Base-by-base conservation (phyloP, 2,113 vertebrate species). In the Cebidichthys violaceus region DNA sequence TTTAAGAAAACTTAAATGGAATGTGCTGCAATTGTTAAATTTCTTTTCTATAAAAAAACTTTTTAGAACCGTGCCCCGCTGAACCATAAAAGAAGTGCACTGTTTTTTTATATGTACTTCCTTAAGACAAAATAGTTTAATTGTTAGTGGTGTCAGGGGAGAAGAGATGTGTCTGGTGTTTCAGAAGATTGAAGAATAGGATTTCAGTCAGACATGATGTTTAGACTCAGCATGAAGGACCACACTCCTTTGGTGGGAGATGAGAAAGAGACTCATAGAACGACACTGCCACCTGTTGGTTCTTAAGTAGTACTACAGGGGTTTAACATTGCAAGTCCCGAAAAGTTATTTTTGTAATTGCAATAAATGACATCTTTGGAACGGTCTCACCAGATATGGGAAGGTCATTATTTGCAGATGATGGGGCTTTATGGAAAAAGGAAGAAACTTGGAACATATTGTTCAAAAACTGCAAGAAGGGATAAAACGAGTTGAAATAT, bases 261-360 rank as follows among this genome's bases (percentile, higher is more conserved):
- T 20, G 13, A 54, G 52, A 29, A 52, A 17, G 31, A 45, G 41
- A 50, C 29, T 50, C 47, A 75, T 14, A 39, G 82, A 69, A 20
- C 70, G 77, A 86, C 31, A 90, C 75, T 92, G 88, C 70, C 80
- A 81, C 29, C 88, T 81, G 43, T 1, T 80, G 90, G 64, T 67
- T 6, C 7, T 11, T 9, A 54, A 37, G 15, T 37, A 2, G 37
- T 31, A 60, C 52, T 11, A 67, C 45, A 84, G 4, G 18, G 7
- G 18, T 43, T 5, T 31, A 47, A 39, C n/a, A 60, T 54, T 11
- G 18, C 8, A 31, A n/a, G 5, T 17, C n/a, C 1, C 22, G n/a
- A n/a, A n/a, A n/a, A n/a, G n/a, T n/a, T n/a, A n/a, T n/a, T n/a
- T n/a, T n/a, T n/a, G n/a, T n/a, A n/a, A n/a, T n/a, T n/a, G n/a